Evolutionary conservation across 1,140 invertebrate genomes (phyloP).

Genomic region (Trichonephila clavata): DNA sequence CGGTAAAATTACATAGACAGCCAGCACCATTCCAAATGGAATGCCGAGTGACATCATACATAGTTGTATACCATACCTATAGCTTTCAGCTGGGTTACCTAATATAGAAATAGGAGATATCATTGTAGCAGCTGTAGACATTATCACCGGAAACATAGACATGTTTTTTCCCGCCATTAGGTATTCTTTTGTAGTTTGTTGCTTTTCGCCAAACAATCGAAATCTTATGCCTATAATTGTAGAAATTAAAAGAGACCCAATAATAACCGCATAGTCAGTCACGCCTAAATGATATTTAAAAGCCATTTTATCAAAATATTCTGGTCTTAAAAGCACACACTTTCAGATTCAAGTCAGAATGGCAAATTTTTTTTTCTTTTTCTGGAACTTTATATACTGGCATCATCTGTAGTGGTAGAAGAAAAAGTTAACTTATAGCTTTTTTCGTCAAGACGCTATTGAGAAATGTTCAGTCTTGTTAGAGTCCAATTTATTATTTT

Average conservation of each 20-base stretch:
- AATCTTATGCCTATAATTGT: background rate
- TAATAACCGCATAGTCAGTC: background rate
- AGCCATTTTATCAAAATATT: background rate
- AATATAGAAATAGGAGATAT: slow-evolving; percentile 90
- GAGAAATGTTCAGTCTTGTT: too few relatives aligned
- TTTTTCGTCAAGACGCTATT: too few relatives aligned
- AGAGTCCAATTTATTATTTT: too few relatives aligned
- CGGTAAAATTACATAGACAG: slow-evolving; percentile 90
- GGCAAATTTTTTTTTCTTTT: too few relatives aligned
- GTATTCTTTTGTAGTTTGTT: slow-evolving; percentile 90
- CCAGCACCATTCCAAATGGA: slow-evolving; percentile 89
- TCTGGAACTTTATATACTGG: too few relatives aligned
- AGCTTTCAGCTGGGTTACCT: slow-evolving; percentile 85
- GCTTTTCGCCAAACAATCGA: too few relatives aligned
- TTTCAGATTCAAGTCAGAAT: too few relatives aligned
- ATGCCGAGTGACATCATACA: slow-evolving; percentile 82
- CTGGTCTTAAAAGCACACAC: too few relatives aligned
- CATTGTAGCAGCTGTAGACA: slow-evolving; percentile 92
- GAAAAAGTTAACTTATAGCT: too few relatives aligned
- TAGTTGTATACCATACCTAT: background rate
- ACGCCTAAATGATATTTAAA: background rate
- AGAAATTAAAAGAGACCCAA: background rate
- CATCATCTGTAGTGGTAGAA: too few relatives aligned
- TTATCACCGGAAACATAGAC: slow-evolving; percentile 88
- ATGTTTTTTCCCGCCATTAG: slow-evolving; percentile 89